Conservation (phyloP, 2,888 invertebrate genomes). For the Heliconius sara region DNA sequence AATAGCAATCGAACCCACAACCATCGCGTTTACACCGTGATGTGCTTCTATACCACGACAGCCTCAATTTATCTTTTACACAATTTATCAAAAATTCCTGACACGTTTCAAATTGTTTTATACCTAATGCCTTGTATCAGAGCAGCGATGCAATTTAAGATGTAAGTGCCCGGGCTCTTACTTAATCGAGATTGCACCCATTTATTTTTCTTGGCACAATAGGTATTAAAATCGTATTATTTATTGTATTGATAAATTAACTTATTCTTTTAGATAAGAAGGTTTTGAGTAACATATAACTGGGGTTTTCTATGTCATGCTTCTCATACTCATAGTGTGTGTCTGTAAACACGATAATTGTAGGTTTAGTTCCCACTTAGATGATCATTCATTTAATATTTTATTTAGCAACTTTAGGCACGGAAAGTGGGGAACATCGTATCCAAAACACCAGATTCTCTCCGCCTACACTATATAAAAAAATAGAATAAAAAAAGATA, state of each 20-base stretch:
- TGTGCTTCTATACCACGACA: not conserved
- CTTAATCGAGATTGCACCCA: constrained; percentile 35
- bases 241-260: constrained; percentile 24
- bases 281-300: not conserved
- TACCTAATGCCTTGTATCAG: constrained; percentile 35
- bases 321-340: too few species aligned
- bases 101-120: constrained; percentile 45
- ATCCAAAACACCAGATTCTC: too few species aligned
- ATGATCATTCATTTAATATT: too few species aligned
- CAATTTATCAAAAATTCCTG: constrained; percentile 32
- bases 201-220: constrained; percentile 37
- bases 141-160: constrained; percentile 37
- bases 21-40: not conserved
- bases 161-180: constrained; percentile 34
- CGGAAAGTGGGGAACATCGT: too few species aligned
- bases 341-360: too few species aligned
- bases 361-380: too few species aligned
- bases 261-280: not conserved
- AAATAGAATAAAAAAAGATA: too few species aligned
- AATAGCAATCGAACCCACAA: not conserved
- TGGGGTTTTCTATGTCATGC: not conserved
- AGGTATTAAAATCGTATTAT: constrained; percentile 20
- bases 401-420: too few species aligned
- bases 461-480: too few species aligned
- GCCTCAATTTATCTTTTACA: not conserved